Percentiles rank a stretch among this genome's conserved stretches.
Conservation (phyloP, 2,113 vertebrate species). For the Hippolais icterina region DNA sequence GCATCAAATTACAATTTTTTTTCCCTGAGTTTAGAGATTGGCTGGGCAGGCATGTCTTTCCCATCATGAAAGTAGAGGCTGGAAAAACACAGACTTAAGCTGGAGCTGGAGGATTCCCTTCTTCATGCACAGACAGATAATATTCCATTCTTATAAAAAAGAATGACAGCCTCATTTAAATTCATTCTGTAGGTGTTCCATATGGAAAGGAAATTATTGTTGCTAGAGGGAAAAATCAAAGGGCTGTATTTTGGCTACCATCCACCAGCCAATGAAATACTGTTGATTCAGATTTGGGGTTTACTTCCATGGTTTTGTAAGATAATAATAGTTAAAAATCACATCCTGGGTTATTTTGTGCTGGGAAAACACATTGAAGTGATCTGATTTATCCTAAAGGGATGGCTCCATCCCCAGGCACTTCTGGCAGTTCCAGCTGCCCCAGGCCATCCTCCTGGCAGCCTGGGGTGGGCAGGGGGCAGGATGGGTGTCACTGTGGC, state of each 20-base stretch:
- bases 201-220: not conserved
- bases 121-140: not conserved
- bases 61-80: not conserved
- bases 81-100: not conserved
- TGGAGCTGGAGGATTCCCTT: not conserved
- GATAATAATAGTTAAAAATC: not conserved
- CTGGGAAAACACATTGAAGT: not conserved
- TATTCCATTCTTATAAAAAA: not conserved
- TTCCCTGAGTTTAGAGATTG: not conserved
- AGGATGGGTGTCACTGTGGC: not conserved
- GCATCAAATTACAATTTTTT: not conserved
- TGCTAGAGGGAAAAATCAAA: not conserved
- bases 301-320: not conserved
- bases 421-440: not conserved
- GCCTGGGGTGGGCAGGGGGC: fast-evolving
- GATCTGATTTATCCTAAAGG: not conserved
- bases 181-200: not conserved
- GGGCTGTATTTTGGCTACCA: not conserved
- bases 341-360: not conserved
- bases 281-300: not conserved
- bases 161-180: not conserved
- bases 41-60: not conserved
- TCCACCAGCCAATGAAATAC: not conserved
- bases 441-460: fast-evolving
- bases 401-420: not conserved